Evolutionary conservation across 2,797 vertebrate genomes (phyloP).

Genomic region (Corythornis leucogaster): DNA sequence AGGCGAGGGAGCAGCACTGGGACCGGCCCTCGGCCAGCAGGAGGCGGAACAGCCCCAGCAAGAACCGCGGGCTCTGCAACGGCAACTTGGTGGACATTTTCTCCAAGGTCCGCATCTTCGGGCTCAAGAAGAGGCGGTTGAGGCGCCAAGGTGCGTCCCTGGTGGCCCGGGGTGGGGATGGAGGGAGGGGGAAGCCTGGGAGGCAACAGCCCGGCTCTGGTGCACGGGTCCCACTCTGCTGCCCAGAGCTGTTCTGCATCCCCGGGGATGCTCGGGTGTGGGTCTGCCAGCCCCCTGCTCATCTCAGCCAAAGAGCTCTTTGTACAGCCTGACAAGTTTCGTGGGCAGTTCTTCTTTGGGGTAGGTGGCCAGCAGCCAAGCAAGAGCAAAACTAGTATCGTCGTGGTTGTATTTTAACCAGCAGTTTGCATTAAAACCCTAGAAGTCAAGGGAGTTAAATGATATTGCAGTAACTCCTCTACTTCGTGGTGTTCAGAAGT

Average conservation of each 20-base stretch:
- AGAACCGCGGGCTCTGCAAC: constrained; percentile 97
- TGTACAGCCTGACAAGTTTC: background rate
- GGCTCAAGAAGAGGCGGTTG: constrained; percentile 97
- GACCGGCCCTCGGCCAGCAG: constrained; percentile 93
- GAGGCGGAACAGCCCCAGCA: constrained; percentile 95
- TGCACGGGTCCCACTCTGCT: background rate
- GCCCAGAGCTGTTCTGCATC: background rate
- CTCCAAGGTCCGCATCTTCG: constrained; percentile 99
- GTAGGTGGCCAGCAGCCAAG: background rate
- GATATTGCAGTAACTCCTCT: background rate
- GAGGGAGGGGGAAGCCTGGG: background rate
- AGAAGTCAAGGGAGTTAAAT: constrained; percentile 8
- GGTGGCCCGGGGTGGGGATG: background rate
- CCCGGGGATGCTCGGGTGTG: background rate
- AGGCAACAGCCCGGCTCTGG: background rate
- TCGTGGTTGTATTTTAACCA: background rate
- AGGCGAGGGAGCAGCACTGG: constrained; percentile 96
- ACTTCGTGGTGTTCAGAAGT: background rate
- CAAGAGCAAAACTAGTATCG: background rate
- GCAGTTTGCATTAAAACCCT: background rate
- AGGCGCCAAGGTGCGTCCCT: constrained; percentile 94
- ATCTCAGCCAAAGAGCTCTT: background rate
- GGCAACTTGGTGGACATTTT: constrained; percentile 99
- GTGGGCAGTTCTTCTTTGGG: background rate
- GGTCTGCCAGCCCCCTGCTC: background rate